Conservation (phyloP, 64 coral and sea anemone species). For the Montipora foliosa region DNA sequence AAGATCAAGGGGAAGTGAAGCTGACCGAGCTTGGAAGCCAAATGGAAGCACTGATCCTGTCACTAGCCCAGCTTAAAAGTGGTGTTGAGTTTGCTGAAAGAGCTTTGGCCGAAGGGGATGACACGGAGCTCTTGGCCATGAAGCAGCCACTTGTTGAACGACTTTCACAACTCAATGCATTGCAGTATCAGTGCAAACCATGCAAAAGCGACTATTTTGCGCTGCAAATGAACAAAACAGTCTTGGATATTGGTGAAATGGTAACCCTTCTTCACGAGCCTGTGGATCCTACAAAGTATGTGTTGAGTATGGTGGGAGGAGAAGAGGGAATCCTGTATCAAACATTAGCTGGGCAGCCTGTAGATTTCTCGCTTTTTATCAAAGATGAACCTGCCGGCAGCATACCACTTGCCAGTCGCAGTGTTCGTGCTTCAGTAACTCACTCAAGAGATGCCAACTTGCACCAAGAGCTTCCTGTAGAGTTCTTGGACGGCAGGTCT, state of each 20-base stretch:
- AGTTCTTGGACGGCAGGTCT: not conserved
- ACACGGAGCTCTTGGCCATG: slow-evolving; percentile 25
- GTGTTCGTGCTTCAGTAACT: not conserved
- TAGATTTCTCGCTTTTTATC: not conserved
- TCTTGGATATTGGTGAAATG: not conserved
- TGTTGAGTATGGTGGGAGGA: not conserved
- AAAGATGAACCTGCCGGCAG: not conserved
- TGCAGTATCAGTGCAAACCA: not conserved
- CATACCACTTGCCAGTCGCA: not conserved
- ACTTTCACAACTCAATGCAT: slow-evolving; percentile 4
- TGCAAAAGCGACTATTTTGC: not conserved
- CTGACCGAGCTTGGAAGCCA: slow-evolving; percentile 7
- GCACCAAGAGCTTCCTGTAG: not conserved
- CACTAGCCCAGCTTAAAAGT: slow-evolving; percentile 21
- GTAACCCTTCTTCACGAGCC: not conserved
- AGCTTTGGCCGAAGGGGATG: not conserved
- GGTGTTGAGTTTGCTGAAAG: not conserved
- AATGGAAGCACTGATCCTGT: not conserved
- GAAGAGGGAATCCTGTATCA: slow-evolving; percentile 20
- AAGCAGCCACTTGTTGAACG: not conserved
- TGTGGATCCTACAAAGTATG: not conserved
- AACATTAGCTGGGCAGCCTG: not conserved
- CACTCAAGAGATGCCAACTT: not conserved
- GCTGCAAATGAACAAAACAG: not conserved
- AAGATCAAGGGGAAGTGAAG: not conserved